These are phyloP conservation scores for Diadegma fenestrale DNA, from an alignment of 2,888 invertebrate genomes.

Conservation along the genomic window DNA sequence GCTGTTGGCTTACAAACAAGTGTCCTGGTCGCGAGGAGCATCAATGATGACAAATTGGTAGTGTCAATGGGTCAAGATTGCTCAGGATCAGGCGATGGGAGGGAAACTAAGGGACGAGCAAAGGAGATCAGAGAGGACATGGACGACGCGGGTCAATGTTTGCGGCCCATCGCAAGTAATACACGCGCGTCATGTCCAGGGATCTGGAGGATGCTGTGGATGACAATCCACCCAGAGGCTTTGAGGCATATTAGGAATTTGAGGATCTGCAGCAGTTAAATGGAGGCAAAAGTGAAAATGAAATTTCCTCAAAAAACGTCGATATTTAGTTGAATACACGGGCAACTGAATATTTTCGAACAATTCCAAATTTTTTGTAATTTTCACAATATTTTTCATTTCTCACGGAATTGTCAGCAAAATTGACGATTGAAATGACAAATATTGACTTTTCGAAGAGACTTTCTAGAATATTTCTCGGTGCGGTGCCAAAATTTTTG, in stretches of 20 bases:
- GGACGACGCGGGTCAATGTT: constrained; percentile 50
- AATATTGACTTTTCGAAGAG: no score
- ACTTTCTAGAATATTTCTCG: no score
- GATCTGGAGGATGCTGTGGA: neutral
- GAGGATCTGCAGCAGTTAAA: constrained; percentile 33
- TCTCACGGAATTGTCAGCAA: no score
- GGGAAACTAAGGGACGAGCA: constrained; percentile 21
- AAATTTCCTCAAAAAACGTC: no score
- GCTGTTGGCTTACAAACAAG: neutral
- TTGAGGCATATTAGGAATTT: constrained; percentile 22
- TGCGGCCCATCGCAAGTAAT: constrained; percentile 4
- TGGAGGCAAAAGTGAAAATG: no score
- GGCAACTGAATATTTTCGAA: no score
- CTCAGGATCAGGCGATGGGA: neutral
- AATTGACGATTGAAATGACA: no score
- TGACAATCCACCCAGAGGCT: neutral
- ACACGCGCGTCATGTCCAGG: constrained; percentile 9
- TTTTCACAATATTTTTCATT: no score
- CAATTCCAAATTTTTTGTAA: no score
- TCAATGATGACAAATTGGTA: constrained; percentile 46
- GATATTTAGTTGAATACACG: no score
- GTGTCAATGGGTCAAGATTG: constrained; percentile 19
- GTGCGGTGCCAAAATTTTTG: no score
- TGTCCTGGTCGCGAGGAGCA: neutral
- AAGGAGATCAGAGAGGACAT: constrained; percentile 7